Evolutionary conservation across 2,888 invertebrate species (phyloP), one percentile per base, ranked within the genome.

Genomic region (Adelphocoris suturalis): DNA sequence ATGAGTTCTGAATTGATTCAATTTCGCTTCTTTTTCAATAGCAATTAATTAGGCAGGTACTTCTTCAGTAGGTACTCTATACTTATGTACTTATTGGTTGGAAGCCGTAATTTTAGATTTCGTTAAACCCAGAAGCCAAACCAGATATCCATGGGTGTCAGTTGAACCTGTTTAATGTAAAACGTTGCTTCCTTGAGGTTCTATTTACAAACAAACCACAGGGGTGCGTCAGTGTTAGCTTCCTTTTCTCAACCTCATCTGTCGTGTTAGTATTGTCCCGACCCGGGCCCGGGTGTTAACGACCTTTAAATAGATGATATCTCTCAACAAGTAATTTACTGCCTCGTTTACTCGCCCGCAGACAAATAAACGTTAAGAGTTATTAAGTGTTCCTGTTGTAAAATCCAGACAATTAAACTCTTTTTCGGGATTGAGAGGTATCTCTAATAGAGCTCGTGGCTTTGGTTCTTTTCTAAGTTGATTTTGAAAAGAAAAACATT

Each of bases 221-320:
- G 37, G 78, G 46, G 16, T 13, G 78, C n/a, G 46, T n/a, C 11
- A 19, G 46, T 46, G 37, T 78, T 47, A 19, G 37, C 46, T 78
- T 78, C 78, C 78, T 78, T 78, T 46, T 47, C 47, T 46, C 37
- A n/a, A 14, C 78, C 28, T 68, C 61, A 61, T 61, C 68, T 68
- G 19, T 23, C 68, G 68, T 82, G 86, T 75, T 68, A n/a, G 86
- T 68, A 86, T 86, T 86, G 86, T 86, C 47, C 85, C 86, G 76
- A 75, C 2, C 86, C 48, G 13, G 86, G 37, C 28, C 86, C 13
- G 86, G 86, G 76, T 86, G 86, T 86, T 86, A 86, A 85, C 86
- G 86, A 47, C 86, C 86, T 86, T 86, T 86, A 86, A 86, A 86
- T 86, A 68, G 86, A 86, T 75, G 86, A 86, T 86, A 86, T 68